Evolutionary conservation across 2,888 invertebrate genomes (phyloP).

Genomic region (Drosophila monieri): DNA sequence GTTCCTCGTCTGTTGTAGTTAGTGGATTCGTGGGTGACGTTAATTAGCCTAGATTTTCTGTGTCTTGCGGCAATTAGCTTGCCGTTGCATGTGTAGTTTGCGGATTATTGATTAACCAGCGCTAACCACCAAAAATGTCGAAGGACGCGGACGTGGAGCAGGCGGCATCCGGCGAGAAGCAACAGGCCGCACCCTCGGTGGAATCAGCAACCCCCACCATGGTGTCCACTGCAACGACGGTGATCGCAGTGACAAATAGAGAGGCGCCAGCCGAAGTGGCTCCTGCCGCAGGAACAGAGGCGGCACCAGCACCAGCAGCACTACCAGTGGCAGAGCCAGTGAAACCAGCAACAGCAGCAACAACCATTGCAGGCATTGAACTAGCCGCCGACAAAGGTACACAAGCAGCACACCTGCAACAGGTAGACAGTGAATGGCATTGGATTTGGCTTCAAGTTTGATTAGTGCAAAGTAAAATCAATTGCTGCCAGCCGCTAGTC

Average conservation of each 20-base stretch:
- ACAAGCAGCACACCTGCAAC: constrained; percentile 31
- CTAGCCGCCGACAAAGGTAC: constrained; percentile 52
- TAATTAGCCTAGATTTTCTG: constrained; percentile 11
- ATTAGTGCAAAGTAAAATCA: constrained; percentile 43
- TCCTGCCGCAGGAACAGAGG: constrained; percentile 1
- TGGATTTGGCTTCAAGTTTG: constrained; percentile 43
- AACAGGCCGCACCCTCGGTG: constrained; percentile 14
- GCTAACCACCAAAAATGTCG: constrained; percentile 51
- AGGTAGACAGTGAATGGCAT: constrained; percentile 48
- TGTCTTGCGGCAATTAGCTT: constrained; percentile 25
- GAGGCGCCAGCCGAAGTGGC: constrained; percentile 55
- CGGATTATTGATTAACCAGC: constrained; percentile 41
- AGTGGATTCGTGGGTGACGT: constrained; percentile 5
- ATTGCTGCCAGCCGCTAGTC: neutral
- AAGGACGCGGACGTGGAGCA: constrained; percentile 70
- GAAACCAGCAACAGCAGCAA: constrained; percentile 49
- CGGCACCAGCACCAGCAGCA: constrained; percentile 35
- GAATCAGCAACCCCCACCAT: constrained; percentile 11
- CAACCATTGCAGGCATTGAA: constrained; percentile 34
- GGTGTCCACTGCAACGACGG: constrained; percentile 42
- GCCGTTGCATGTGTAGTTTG: constrained; percentile 29
- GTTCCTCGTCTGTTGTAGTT: constrained; percentile 2
- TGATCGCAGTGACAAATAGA: constrained; percentile 54
- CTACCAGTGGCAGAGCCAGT: constrained; percentile 53
- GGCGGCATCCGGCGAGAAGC: constrained; percentile 44